These are phyloP conservation scores for Acronicta psi DNA, from an alignment of 2,888 invertebrate genomes.

Conservation along the genomic window DNA sequence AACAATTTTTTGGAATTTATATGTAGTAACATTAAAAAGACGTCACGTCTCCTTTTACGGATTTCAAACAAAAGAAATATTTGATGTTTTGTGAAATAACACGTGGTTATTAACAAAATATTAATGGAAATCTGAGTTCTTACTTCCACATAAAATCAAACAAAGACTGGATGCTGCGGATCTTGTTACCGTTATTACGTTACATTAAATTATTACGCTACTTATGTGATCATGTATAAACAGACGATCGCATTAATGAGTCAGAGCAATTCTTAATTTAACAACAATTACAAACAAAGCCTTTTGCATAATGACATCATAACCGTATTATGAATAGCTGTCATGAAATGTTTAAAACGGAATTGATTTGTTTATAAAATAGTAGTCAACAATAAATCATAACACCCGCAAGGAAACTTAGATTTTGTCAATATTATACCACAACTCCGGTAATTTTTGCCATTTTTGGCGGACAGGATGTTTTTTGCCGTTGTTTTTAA, in stretches of 20 bases:
- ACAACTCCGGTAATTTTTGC: not conserved
- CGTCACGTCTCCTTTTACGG: no score
- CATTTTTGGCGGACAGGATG: conserved; percentile 1
- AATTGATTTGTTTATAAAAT: conserved; percentile 38
- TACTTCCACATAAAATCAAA: not conserved
- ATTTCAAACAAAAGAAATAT: no score
- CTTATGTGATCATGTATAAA: conserved; percentile 10
- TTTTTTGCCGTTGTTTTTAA: not conserved
- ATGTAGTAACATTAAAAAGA: no score
- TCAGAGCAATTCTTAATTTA: conserved; percentile 31
- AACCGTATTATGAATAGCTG: conserved; percentile 32
- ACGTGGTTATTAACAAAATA: not conserved
- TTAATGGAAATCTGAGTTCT: not conserved
- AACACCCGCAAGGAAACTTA: conserved; percentile 11
- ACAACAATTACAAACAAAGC: conserved; percentile 27
- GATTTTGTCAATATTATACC: conserved; percentile 8
- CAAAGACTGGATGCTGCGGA: not conserved
- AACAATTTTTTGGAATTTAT: no score
- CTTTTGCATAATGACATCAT: conserved; percentile 8
- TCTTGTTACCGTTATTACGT: not conserved
- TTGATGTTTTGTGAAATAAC: not conserved
- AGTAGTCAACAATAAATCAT: conserved; percentile 22
- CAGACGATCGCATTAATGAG: conserved; percentile 19
- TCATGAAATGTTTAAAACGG: conserved; percentile 13
- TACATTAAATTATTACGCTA: conserved; percentile 10